Evolutionary conservation across 2,888 invertebrate species (phyloP), one percentile per base, ranked within the genome.

Genomic region (Eristalis tenax): DNA sequence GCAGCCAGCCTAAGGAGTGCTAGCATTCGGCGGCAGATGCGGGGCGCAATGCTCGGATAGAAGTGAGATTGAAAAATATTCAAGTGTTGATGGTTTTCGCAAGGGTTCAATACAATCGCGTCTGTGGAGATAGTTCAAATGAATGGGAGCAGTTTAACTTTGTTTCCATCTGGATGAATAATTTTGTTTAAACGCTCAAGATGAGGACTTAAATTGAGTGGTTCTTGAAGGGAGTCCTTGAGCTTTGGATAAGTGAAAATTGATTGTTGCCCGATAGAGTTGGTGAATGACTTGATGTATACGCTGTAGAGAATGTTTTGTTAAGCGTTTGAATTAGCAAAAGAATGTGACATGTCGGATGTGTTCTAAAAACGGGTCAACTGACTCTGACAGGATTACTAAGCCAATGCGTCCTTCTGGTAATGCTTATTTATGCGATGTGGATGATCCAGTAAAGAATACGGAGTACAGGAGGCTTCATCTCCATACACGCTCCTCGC

Each of bases 1-100:
- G 76, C 71, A 80, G 76, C 70, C 59, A 65, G 86, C 78, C 87
- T 79, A 79, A 76, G 79, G 79, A 66, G 74, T 70, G 66, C 11
- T 50, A 13, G 40, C 18, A 69, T 64, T 61, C 28, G 10, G 26
- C 13, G 26, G n/a, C 38, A 38, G 11, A 18, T 15, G 56, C 65
- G 4, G 63, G 57, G 28, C 35, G 61, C 66, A 73, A 73, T 64
- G 83, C 70, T 73, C 35, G 64, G 79, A 83, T 70, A 50, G 40
- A 73, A 73, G 70, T 69, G 65, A 70, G 79, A 83, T 83, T 80
- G 64, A 69, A 78, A 83, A 73, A 87, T 70, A 69, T 66, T 69
- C 71, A 77, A 87, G 87, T 87, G 87, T 83, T 83, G 80, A 87
- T 87, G 87, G 87, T 40, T 79, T 83, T 50, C 23, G 71, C 57